Percentiles rank a stretch among this genome's conserved stretches.
Conservation (phyloP, 2,888 invertebrate genomes). For the Eretmocerus hayati region DNA sequence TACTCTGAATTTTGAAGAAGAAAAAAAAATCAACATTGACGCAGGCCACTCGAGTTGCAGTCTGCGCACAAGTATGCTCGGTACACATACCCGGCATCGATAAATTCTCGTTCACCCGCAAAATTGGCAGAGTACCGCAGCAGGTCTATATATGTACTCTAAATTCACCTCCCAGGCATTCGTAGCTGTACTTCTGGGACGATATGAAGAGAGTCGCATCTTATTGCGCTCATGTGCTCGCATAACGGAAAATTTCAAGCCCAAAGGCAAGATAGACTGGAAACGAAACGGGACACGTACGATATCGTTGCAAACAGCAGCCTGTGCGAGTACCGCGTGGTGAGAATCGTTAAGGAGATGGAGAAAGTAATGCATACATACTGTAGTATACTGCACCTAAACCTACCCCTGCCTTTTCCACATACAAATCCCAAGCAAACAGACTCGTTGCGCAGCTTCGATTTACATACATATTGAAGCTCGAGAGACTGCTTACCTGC, state of each 20-base stretch:
- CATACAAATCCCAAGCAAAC: slow-evolving; percentile 16
- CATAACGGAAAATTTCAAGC: slow-evolving; percentile 6
- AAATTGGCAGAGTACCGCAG: slow-evolving; percentile 6
- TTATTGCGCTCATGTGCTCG: not conserved
- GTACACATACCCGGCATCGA: not conserved
- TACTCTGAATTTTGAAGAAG: too few species aligned
- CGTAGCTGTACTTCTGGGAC: too few species aligned
- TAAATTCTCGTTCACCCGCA: not conserved
- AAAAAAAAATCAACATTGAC: too few species aligned
- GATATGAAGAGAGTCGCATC: slow-evolving; percentile 1
- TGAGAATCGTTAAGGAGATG: too few species aligned
- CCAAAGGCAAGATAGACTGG: not conserved
- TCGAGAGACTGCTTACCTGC: slow-evolving; percentile 25
- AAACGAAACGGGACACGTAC: not conserved
- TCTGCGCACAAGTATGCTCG: not conserved
- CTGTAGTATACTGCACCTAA: too few species aligned
- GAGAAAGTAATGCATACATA: too few species aligned
- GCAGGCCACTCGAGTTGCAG: too few species aligned
- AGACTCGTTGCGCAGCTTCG: slow-evolving; percentile 32
- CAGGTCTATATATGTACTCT: too few species aligned
- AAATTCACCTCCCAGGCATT: too few species aligned
- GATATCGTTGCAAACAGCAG: too few species aligned
- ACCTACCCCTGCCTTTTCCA: too few species aligned
- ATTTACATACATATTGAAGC: slow-evolving; percentile 48
- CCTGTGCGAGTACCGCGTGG: too few species aligned